A percentile compares a stretch with the other conserved stretches of the same genome.
phyloP scores from a whole-genome alignment of 2,113 vertebrate genomes.

The Circaetus cinerascens region DNA sequence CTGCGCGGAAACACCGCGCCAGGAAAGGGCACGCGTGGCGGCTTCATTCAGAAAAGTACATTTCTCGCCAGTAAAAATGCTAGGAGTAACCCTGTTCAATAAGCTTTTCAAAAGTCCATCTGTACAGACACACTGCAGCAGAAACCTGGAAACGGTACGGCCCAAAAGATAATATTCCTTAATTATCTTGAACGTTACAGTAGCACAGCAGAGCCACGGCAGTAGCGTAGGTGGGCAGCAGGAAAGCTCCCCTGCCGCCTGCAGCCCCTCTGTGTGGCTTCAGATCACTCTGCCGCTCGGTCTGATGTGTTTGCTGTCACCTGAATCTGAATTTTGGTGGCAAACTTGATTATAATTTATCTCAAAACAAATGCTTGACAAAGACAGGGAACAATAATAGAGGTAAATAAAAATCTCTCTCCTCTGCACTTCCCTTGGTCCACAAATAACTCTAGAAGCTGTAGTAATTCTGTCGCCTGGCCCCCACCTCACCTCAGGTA shows the following conservation, averaged over 20 bases:
- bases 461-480: no score
- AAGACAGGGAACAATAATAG: not conserved
- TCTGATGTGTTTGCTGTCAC: not conserved
- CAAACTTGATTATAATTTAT: not conserved
- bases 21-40: not conserved
- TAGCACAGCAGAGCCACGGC: not conserved
- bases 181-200: rapidly evolving
- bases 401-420: not conserved
- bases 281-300: not conserved
- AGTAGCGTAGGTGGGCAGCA: not conserved
- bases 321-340: not conserved
- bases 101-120: not conserved
- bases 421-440: not conserved
- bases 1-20: not conserved
- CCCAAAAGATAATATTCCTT: rapidly evolving
- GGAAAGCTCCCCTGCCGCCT: not conserved
- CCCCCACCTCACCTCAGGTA: not conserved
- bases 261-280: not conserved
- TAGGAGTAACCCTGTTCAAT: rapidly evolving
- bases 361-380: not conserved
- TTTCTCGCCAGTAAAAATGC: not conserved
- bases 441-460: not conserved
- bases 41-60: not conserved
- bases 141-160: not conserved
- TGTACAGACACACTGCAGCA: not conserved